A percentile compares a stretch with the other conserved stretches of the same genome.
Conservation (phyloP, 2,113 vertebrate species). For the Trichomycterus rosablanca region DNA sequence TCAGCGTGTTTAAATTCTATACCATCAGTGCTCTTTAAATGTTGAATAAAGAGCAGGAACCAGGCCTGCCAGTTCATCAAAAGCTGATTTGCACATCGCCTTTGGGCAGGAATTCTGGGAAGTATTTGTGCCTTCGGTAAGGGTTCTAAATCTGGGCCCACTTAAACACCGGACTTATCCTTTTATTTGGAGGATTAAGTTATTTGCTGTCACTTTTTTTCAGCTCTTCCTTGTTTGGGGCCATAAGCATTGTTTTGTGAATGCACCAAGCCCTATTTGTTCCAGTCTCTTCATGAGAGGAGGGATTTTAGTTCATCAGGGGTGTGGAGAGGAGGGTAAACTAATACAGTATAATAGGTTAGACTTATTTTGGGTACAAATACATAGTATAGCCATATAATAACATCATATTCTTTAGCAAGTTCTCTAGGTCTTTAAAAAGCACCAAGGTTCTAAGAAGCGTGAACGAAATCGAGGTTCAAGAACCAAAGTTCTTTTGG, state of each 20-base stretch:
- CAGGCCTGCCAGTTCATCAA: not conserved
- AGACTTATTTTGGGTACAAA: too few species aligned
- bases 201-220: conserved; percentile 63
- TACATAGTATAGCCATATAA: too few species aligned
- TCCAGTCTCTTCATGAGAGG: conserved; percentile 30
- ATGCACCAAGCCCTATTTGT: conserved; percentile 48
- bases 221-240: conserved; percentile 59
- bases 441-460: too few species aligned
- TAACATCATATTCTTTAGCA: too few species aligned
- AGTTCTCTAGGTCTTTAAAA: too few species aligned
- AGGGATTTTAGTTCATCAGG: conserved; percentile 41
- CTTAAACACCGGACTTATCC: conserved; percentile 65
- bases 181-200: conserved; percentile 67
- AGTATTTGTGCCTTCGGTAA: conserved; percentile 55
- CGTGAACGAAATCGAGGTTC: too few species aligned
- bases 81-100: conserved; percentile 62
- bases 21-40: not conserved
- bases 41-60: conserved; percentile 1
- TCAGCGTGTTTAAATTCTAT: not conserved
- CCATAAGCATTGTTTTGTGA: conserved; percentile 65
- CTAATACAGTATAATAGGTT: too few species aligned
- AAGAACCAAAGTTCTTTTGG: too few species aligned
- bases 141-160: conserved; percentile 61
- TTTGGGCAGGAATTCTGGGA: conserved; percentile 61
- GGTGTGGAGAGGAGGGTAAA: too few species aligned